Base-by-base conservation (phyloP, 2,113 vertebrate genomes). In the Siniperca knerii region DNA sequence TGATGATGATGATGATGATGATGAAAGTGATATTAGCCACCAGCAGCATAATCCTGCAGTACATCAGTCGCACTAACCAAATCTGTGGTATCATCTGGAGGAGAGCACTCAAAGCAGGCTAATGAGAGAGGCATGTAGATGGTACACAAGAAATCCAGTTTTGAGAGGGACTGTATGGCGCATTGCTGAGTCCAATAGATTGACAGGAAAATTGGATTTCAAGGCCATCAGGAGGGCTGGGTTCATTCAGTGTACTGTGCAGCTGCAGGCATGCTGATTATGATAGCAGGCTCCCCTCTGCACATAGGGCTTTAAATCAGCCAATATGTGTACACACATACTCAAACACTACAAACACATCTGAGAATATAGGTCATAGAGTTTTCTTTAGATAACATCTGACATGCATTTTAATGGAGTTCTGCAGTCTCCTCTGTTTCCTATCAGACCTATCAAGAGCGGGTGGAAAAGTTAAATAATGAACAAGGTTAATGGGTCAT, bases 121-220 rank as follows among this genome's bases (percentile, higher is more conserved):
- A 64, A 84, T 81, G 64, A 75, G 60, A 55, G 62, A 61, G 42
- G 58, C 23, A 57, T 44, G 55, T 58, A 46, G 67, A 72, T 40
- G 64, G 18, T 60, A 48, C 6, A 11, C 20, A 40, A 77, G 74
- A 46, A 74, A 77, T 58, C 37, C 25, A 55, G 84, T 44, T 81
- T 40, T 23, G 61, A 68, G 78, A 29, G 55, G 60, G 48, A 61
- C 80, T 52, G 42, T 40, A 16, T 52, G 29, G 29, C 7, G 23
- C 15, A 48, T 62, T 46, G 55, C 48, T 73, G 75, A 85, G 66
- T 81, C 74, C 8, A 61, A 83, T 58, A 75, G 82, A 86, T 83
- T 75, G 82, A 87, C 68, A 71, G 77, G 76, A 50, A 93, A 92
- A 91, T 90, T 77, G 70, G 75, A 92, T 92, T 90, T 93, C 61